Conservation (phyloP, 2,797 vertebrate genomes). For the Ambastaia sidthimunki region DNA sequence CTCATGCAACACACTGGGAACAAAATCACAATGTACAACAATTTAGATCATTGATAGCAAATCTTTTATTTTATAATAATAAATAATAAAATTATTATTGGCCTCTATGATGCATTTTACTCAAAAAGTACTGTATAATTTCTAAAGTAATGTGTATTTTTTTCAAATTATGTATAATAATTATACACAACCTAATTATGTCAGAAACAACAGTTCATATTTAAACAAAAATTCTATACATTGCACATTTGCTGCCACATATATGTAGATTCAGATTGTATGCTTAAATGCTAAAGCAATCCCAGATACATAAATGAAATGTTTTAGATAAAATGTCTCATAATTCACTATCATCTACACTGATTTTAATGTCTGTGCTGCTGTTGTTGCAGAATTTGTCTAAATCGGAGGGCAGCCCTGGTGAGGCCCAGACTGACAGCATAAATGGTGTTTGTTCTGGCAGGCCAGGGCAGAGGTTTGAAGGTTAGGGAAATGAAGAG, state of each 20-base stretch:
- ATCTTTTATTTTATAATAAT: too few relatives aligned
- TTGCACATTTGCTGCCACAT: too few relatives aligned
- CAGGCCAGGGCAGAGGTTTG: conserved; percentile 79
- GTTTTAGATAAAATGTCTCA: not conserved
- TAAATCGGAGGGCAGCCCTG: not conserved
- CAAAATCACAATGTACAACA: not conserved
- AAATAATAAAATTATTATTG: too few relatives aligned
- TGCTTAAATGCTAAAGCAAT: not conserved
- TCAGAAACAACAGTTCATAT: too few relatives aligned
- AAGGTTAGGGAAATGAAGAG: conserved; percentile 65
- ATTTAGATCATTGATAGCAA: not conserved
- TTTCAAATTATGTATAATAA: too few relatives aligned
- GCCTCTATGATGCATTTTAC: not conserved
- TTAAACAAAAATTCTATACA: too few relatives aligned
- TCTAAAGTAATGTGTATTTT: too few relatives aligned
- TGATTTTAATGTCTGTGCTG: not conserved
- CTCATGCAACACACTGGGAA: not conserved
- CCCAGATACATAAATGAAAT: not conserved
- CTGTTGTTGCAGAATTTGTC: not conserved
- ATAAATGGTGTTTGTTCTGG: conserved; percentile 42
- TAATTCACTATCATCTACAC: not conserved
- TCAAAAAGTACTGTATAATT: too few relatives aligned
- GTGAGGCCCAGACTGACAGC: not conserved
- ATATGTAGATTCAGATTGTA: too few relatives aligned
- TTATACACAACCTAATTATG: too few relatives aligned